phyloP scores from a whole-genome alignment of 2,888 invertebrate species.

The Cynaeus angustus region DNA sequence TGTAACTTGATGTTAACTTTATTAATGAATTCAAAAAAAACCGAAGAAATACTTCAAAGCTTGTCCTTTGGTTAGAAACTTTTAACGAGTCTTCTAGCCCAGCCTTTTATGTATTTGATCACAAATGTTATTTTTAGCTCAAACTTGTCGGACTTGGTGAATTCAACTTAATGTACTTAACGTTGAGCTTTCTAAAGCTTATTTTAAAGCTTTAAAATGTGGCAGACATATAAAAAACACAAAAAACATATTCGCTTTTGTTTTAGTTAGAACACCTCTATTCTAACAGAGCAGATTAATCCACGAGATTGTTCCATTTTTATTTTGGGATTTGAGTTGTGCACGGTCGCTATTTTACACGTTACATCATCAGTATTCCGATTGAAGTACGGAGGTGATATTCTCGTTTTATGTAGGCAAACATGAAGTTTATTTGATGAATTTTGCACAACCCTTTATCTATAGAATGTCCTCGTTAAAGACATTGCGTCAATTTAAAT shows the following conservation, averaged over 20 bases:
- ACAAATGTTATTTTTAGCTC: not conserved
- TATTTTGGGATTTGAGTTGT: conserved; percentile 16
- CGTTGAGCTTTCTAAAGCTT: conserved; percentile 6
- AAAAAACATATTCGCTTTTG: conserved; percentile 17
- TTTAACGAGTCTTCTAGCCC: not conserved
- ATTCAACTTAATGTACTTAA: conserved; percentile 2
- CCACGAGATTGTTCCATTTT: conserved; percentile 28
- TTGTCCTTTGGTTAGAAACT: not conserved
- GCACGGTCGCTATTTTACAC: conserved; percentile 20
- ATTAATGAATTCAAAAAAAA: not conserved
- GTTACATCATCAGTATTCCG: conserved; percentile 30
- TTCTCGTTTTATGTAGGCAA: conserved; percentile 7
- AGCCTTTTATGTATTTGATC: not conserved
- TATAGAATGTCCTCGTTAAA: conserved; percentile 39
- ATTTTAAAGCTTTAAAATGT: conserved; percentile 2
- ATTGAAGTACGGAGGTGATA: conserved; percentile 22
- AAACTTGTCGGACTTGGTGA: conserved; percentile 1
- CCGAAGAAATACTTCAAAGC: not conserved
- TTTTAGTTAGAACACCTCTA: conserved; percentile 22
- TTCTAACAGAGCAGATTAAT: not conserved
- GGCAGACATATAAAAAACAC: not conserved
- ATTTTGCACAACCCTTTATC: conserved; percentile 32
- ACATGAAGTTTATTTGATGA: conserved; percentile 25
- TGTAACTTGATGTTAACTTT: not conserved
- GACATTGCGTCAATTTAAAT: conserved; percentile 45